Evolutionary conservation across 2,888 invertebrate species (phyloP).

Genomic region (Deilephila elpenor): DNA sequence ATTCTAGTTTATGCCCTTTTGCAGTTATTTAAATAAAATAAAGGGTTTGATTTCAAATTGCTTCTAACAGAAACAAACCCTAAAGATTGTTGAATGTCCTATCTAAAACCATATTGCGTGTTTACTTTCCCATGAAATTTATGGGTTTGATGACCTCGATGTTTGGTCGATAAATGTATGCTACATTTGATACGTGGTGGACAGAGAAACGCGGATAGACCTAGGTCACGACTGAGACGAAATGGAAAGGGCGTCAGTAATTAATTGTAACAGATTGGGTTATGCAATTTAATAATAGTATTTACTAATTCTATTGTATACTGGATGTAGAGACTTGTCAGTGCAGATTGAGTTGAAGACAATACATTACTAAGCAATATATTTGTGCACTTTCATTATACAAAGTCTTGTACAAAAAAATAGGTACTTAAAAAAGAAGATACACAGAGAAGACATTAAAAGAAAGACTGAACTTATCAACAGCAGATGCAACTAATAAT

Average conservation of each 20-base stretch:
- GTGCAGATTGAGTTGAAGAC: background rate
- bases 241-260: background rate
- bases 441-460: too few relatives aligned
- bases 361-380: too few relatives aligned
- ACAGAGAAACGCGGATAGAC: constrained; percentile 17
- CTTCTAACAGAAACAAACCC: too few relatives aligned
- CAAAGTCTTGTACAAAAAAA: too few relatives aligned
- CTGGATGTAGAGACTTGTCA: too few relatives aligned
- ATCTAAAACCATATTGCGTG: background rate
- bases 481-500: too few relatives aligned
- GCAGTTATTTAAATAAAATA: too few relatives aligned
- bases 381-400: too few relatives aligned
- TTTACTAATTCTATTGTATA: background rate
- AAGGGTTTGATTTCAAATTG: too few relatives aligned
- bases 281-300: background rate
- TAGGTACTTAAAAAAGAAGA: too few relatives aligned
- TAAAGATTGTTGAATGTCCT: background rate
- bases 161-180: background rate
- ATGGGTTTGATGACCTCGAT: background rate
- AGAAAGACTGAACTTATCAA: too few relatives aligned
- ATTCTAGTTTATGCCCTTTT: too few relatives aligned
- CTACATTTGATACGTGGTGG: background rate
- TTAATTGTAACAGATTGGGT: background rate
- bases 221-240: constrained; percentile 20
- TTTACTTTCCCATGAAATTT: background rate